Evolutionary conservation across 2,113 vertebrate genomes (phyloP).

Genomic region (Hyaena hyaena): DNA sequence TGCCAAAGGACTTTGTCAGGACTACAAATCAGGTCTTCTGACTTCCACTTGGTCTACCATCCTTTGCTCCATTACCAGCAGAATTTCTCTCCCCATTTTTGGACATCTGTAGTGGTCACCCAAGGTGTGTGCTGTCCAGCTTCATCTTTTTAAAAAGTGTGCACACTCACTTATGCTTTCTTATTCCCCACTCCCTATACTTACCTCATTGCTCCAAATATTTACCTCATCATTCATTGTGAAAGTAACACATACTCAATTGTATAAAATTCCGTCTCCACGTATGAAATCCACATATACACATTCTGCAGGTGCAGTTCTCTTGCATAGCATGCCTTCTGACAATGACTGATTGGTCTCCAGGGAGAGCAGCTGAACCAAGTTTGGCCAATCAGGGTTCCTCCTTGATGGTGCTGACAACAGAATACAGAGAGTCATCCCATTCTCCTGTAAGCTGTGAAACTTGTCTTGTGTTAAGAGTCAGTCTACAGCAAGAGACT

Average conservation of each 20-base stretch:
- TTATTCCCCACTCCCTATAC: background rate
- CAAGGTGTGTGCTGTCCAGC: background rate
- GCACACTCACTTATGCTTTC: background rate
- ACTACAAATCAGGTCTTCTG: background rate
- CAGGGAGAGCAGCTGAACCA: background rate
- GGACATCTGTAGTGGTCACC: background rate
- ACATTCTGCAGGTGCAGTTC: background rate
- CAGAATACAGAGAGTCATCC: background rate
- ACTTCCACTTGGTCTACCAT: background rate
- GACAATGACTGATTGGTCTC: background rate
- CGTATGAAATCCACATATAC: background rate
- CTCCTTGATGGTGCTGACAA: background rate
- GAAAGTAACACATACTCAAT: background rate
- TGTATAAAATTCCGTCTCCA: background rate
- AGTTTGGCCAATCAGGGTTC: background rate
- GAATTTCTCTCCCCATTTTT: background rate
- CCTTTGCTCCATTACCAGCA: background rate
- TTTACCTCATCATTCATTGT: background rate
- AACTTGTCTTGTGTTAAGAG: background rate
- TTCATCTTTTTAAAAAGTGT: background rate
- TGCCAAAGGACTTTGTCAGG: background rate
- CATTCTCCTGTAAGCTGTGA: background rate
- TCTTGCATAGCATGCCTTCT: background rate
- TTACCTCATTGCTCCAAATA: background rate
- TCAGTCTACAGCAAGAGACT: background rate